Evolutionary conservation across 2,797 vertebrate genomes (phyloP), one percentile per base, ranked within the genome.

Genomic region (Mus minutoides): DNA sequence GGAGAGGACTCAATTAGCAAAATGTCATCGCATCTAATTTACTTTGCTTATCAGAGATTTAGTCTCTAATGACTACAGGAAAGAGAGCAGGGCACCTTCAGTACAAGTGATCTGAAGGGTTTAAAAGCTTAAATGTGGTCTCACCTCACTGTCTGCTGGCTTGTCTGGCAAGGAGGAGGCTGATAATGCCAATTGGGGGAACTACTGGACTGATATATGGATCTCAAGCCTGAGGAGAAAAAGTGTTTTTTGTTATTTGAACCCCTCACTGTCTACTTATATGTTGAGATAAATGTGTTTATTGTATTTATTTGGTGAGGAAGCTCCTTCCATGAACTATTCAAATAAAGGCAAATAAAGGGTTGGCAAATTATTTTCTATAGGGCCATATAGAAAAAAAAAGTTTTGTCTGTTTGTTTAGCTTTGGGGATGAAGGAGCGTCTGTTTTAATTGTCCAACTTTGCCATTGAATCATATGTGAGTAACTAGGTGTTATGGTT

Each of bases 11-110:
- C 99, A 99, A 99, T 99, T 99, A 99, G 99, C 98, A 96, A 98
- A 99, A 99, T 99, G 99, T 99, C 99, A 99, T 99, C 98, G 98
- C 99, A 99, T 99, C 98, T 99, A 99, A 99, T 99, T 99, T 99
- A 99, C 98, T 99, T 98, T 98, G 98, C 98, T 99, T 98, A 99
- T 98, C 99, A 97, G 98, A 98, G 98, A 98, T 98, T 98, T 98
- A 98, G 98, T 98, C 98, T 98, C 98, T 98, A 99, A 98, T 97
- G 98, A 98, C 97, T 98, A 97, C 96, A 97, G 95, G 97, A 97
- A 95, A 97, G 97, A 97, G 97, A 98, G 86, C 96, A 95, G 97
- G 98, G 97, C 98, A 98, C 98, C 98, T 98, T 98, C 97, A 96
- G 95, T 91, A 31, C 97, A 94, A 97, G 40, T 97, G 94, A 98